A percentile compares a stretch with the other conserved stretches of the same genome.
phyloP scores from a whole-genome alignment of 2,797 vertebrate species.

The Anguilla obscura region DNA sequence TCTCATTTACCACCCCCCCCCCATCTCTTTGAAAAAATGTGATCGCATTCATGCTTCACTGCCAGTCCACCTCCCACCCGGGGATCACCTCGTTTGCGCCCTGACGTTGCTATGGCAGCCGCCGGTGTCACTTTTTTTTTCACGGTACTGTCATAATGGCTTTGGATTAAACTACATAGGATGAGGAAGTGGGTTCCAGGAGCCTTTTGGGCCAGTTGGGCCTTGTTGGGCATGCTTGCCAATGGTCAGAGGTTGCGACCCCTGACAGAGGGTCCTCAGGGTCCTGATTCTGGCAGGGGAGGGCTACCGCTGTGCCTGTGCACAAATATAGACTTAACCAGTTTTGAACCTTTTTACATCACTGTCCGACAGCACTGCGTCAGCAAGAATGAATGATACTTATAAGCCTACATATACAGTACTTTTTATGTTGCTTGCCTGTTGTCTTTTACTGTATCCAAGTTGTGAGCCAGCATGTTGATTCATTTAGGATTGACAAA shows the following conservation, averaged over 20 bases:
- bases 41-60: background rate
- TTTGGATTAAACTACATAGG: background rate
- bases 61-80: background rate
- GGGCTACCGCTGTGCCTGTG: background rate
- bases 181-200: background rate
- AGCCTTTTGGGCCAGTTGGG: background rate
- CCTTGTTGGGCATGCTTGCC: too few species aligned
- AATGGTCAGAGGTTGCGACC: background rate
- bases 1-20: background rate
- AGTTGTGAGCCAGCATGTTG: background rate
- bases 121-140: background rate
- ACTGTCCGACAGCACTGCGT: background rate
- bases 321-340: background rate
- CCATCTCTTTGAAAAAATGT: too few species aligned
- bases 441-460: background rate
- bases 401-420: background rate
- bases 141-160: background rate
- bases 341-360: background rate
- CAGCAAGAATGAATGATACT: background rate
- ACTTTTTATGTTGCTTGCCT: background rate
- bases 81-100: too few species aligned
- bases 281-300: background rate
- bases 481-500: too few species aligned
- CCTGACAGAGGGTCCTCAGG: background rate
- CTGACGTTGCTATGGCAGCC: background rate